Base-by-base conservation (phyloP, 2,113 vertebrate species). In the Spheniscus mendiculus region DNA sequence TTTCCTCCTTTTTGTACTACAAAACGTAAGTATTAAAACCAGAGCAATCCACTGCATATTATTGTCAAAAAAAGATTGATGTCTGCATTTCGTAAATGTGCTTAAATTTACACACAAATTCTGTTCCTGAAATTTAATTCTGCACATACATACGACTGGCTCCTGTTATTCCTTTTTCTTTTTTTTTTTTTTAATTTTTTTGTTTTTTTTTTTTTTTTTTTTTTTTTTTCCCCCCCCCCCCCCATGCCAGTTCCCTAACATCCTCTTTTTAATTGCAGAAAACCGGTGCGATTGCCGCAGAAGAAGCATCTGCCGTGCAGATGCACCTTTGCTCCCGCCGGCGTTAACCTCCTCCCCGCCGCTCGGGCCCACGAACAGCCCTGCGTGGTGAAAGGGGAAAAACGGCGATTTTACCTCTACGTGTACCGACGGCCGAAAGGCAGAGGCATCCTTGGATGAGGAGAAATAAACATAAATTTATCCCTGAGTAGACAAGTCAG, bases 301-400 rank as follows among this genome's bases (percentile, higher is more conserved):
- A 16, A 63, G 14, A 27, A 15, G 10, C 16, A 22, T 25, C 22
- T 15, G 6, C 44, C 9, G 5, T 2, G 58, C 23, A n/a, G 20
- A 32, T 4, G 15, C 16, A 45, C 12, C 50, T 70, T 63, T 25
- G 9, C 15, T 34, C 27, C 26, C 26, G 6, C 10, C 7, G 18
- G 17, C 2, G 2, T 15, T 62, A 52, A 20, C 6, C 3, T 6
- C 40, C 4, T 1, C 25, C 12, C 4, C 7, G 5, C 34, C 7
- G 5, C 38, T 32, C 30, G n/a, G 12, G n/a, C 25, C 9, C 32
- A 25, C 5, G 9, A 30, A 25, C 26, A 38, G 36, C 30, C 45
- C 45, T 22, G 34, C 3, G 1, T 11, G 21, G 14, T 10, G 3
- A 45, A 29, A 76, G 14, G 9, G 40, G 21, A 19, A 83, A 40